phyloP scores from a whole-genome alignment of 2,113 vertebrate species.

The Ovis aries region DNA sequence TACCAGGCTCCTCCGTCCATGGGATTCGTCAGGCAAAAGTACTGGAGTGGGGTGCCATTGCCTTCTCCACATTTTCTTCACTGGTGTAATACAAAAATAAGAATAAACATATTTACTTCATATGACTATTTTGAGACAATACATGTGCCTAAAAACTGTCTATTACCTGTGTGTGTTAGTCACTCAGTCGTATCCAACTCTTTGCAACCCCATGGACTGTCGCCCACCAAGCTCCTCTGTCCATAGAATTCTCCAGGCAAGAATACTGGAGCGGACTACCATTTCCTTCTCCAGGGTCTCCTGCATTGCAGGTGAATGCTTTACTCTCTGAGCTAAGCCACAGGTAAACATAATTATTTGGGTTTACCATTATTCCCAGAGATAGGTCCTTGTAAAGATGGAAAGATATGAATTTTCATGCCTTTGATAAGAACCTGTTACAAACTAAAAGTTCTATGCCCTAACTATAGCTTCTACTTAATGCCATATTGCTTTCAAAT shows the following conservation, averaged over 20 bases:
- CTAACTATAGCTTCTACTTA: not conserved
- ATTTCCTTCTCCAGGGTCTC: not conserved
- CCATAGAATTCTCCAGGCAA: not conserved
- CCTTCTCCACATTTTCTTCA: not conserved
- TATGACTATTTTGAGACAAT: not conserved
- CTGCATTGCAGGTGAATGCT: not conserved
- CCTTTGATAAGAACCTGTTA: not conserved
- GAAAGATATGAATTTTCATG: not conserved
- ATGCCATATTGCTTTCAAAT: not conserved
- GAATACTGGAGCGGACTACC: not conserved
- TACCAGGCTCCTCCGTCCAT: no score
- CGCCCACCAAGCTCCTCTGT: not conserved
- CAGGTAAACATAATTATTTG: not conserved
- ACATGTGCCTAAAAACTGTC: not conserved
- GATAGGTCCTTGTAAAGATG: not conserved
- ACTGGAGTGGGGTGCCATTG: no score
- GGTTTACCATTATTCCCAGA: constrained; percentile 2
- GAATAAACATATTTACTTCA: not conserved
- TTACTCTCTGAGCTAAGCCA: not conserved
- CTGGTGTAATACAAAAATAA: not conserved
- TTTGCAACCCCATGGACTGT: not conserved
- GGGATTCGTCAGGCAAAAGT: no score
- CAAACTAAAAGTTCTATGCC: not conserved
- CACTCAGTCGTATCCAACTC: not conserved
- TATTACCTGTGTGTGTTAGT: not conserved